Percentiles rank a stretch among this genome's conserved stretches.
phyloP scores from a whole-genome alignment of 2,113 vertebrate species.

The Festucalex cinctus region DNA sequence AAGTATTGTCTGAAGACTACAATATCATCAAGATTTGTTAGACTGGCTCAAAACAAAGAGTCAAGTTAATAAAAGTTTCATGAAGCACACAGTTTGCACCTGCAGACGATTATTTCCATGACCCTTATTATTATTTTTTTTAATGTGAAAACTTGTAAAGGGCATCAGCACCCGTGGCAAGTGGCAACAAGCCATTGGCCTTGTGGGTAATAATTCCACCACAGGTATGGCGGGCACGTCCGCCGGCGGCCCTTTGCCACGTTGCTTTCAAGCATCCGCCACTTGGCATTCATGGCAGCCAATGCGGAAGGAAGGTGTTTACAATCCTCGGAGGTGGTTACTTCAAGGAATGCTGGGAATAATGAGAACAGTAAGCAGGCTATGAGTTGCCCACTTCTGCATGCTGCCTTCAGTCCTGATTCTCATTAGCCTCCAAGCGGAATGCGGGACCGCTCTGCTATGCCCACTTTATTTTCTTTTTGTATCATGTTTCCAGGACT shows the following conservation, averaged over 20 bases:
- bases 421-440: slow-evolving; percentile 56
- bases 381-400: neutral
- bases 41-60: neutral
- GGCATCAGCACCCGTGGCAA: slow-evolving; percentile 40
- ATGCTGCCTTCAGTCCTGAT: slow-evolving; percentile 33
- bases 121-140: neutral
- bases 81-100: neutral
- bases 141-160: neutral
- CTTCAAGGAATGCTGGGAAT: slow-evolving; percentile 2
- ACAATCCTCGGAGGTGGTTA: slow-evolving; percentile 17
- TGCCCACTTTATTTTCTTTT: slow-evolving; percentile 67
- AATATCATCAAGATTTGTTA: neutral
- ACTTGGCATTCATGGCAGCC: slow-evolving; percentile 32
- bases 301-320: slow-evolving; percentile 16
- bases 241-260: slow-evolving; percentile 43
- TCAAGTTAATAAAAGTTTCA: neutral
- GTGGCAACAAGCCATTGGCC: slow-evolving; percentile 42
- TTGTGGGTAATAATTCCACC: slow-evolving; percentile 69
- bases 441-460: slow-evolving; percentile 61
- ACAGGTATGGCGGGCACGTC: slow-evolving; percentile 68
- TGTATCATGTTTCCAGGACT: slow-evolving; percentile 67
- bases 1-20: neutral
- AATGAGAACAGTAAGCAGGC: neutral
- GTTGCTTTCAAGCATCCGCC: slow-evolving; percentile 44
- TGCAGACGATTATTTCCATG: neutral